Base-by-base conservation (phyloP, 2,888 invertebrate species). In the Caenorhabditis panamensis region DNA sequence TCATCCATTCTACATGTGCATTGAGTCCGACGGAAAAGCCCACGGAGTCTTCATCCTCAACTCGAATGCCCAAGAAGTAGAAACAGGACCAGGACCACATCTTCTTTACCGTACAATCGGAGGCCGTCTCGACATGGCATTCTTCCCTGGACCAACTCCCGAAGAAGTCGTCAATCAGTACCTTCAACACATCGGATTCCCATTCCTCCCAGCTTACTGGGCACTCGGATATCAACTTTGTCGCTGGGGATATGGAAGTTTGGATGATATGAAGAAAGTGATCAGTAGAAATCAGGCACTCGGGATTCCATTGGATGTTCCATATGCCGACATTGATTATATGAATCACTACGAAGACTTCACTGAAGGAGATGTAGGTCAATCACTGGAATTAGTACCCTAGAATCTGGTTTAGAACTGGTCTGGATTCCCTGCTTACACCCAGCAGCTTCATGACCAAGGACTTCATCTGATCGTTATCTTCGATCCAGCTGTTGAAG, bases 311-410 rank as follows among this genome's bases (percentile, higher is more conserved):
- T 95, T 91, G 82, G 91, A 91, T 82, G 90, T 82, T 54, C 77
- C 73, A 26, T 95, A 95, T 95, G 95, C 95, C 88, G 95, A 95
- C 91, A 93, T 95, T 80, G 95, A 95, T 91, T 95, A 95, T 90
- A 95, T 95, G 95, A 92, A 94, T 26, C 92, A 94, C 61, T 93
- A 93, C 78, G 95, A 95, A 90, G 95, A 95, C 91, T 96, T 96
- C 89, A 95, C 95, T 0, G 78, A 84, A 36, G 86, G 83, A 66
- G 79, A 61, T 53, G 76, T 80, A 22, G 51, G 68, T 51, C 31
- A 41, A 24, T 8, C n/a, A 18, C n/a, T 0, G 41, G n/a, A 47
- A 13, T 9, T 31, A 9, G 9, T 31, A 6, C 4, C 31, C n/a
- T n/a, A n/a, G n/a, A n/a, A n/a, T n/a, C n/a, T n/a, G 5, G 5